Percentiles rank a stretch among this genome's conserved stretches.
phyloP scores from a whole-genome alignment of 2,888 invertebrate species.

The Rotaria macrura region DNA sequence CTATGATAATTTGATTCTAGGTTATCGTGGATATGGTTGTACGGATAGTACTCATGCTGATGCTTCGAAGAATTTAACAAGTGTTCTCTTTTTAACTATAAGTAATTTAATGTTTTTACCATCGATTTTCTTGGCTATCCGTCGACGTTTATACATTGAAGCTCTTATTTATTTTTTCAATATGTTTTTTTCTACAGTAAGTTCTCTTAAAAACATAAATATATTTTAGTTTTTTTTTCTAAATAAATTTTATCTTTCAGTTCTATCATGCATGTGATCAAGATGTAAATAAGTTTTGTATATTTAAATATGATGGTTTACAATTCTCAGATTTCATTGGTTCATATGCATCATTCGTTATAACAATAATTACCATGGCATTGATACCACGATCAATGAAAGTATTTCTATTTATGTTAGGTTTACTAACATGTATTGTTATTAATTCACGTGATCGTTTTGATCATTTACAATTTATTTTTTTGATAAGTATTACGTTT shows the following conservation, averaged over 20 bases:
- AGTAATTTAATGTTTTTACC: conserved; percentile 31
- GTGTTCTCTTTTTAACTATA: conserved; percentile 28
- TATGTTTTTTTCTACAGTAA: conserved; percentile 34
- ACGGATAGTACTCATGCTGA: conserved; percentile 24
- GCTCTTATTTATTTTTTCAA: conserved; percentile 28
- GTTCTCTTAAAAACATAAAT: not conserved
- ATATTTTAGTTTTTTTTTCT: not conserved
- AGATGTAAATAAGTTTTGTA: conserved; percentile 32
- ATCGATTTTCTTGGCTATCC: conserved; percentile 22
- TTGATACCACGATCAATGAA: conserved; percentile 22
- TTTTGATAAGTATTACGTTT: conserved; percentile 27
- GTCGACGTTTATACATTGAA: conserved; percentile 29
- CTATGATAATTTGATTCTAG: not conserved
- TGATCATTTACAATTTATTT: conserved; percentile 25
- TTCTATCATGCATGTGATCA: conserved; percentile 33
- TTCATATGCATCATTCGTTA: conserved; percentile 31
- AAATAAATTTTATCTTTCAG: conserved; percentile 16
- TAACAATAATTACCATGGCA: conserved; percentile 30
- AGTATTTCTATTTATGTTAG: conserved; percentile 29
- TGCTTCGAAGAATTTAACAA: conserved; percentile 15
- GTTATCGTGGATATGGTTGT: conserved; percentile 30
- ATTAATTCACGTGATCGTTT: conserved; percentile 29
- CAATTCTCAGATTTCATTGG: conserved; percentile 32
- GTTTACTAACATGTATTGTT: conserved; percentile 25
- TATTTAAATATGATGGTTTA: conserved; percentile 32